Evolutionary conservation across 2,888 invertebrate species (phyloP).

Genomic region (Chrysolina americana): DNA sequence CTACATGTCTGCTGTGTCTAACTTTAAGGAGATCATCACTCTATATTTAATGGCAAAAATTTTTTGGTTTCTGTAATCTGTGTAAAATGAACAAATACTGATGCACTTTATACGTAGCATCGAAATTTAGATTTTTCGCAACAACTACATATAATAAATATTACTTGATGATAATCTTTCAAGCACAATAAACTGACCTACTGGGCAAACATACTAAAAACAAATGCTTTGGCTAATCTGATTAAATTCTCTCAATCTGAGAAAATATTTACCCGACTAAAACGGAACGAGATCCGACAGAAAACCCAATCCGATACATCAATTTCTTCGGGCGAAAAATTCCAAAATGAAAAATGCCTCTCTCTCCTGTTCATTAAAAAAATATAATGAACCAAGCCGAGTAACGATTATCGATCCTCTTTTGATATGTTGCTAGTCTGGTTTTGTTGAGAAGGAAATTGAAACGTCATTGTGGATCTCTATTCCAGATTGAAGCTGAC

Average conservation of each 20-base stretch:
- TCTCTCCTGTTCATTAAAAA: constrained; percentile 11
- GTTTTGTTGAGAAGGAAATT: constrained; percentile 44
- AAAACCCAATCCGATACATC: constrained; percentile 2
- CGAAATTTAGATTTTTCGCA: too few species aligned
- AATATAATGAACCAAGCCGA: constrained; percentile 14
- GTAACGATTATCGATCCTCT: constrained; percentile 15
- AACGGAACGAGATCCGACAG: not conserved
- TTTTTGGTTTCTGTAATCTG: too few species aligned
- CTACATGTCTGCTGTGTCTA: too few species aligned
- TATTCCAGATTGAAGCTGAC: constrained; percentile 31
- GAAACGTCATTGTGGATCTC: constrained; percentile 41
- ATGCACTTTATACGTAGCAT: too few species aligned
- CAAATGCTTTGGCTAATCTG: not conserved
- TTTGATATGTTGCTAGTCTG: constrained; percentile 23
- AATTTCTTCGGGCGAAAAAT: constrained; percentile 19
- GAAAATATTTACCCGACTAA: constrained; percentile 3
- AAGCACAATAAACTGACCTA: not conserved
- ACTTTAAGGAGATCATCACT: too few species aligned
- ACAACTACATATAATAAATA: not conserved
- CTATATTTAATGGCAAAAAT: too few species aligned
- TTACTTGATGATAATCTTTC: not conserved
- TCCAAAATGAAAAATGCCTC: constrained; percentile 27
- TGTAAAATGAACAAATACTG: too few species aligned
- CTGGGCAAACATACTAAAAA: not conserved
- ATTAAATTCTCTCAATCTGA: not conserved